Evolutionary conservation across 1,140 invertebrate genomes (phyloP).

Genomic region (Trypoxylus dichotomus): DNA sequence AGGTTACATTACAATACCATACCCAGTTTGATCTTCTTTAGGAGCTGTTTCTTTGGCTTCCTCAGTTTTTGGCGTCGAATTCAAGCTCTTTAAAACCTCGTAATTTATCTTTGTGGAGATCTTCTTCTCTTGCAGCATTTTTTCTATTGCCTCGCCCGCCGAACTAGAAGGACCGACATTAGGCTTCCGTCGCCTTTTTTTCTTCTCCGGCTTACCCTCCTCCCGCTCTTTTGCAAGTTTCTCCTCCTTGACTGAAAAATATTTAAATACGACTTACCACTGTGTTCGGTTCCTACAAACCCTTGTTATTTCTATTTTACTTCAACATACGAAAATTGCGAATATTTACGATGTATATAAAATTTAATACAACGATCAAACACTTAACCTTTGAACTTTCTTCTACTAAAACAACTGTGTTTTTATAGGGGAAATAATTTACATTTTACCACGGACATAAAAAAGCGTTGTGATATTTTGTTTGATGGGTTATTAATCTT

Average conservation of each 20-base stretch:
- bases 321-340: no score
- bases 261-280: conserved; percentile 31
- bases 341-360: no score
- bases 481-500: no score
- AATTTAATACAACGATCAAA: no score
- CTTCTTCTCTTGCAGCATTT: conserved; percentile 92
- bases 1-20: no score
- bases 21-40: conserved; percentile 28
- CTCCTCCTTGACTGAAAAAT: conserved; percentile 75
- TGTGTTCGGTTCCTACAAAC: no score
- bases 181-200: conserved; percentile 65
- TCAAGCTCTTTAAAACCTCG: conserved; percentile 87
- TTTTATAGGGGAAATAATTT: no score
- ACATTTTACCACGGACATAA: no score
- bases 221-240: conserved; percentile 70
- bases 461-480: no score
- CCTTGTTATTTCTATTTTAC: no score
- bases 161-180: conserved; percentile 66
- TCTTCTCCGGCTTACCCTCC: conserved; percentile 79
- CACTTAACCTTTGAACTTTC: no score
- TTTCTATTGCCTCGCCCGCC: conserved; percentile 92
- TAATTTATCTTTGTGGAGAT: conserved; percentile 98
- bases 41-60: conserved; percentile 36
- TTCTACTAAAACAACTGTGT: not conserved
- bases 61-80: conserved; percentile 57